These are phyloP conservation scores for Pogoniulus pusillus DNA, from an alignment of 2,797 vertebrate genomes.

Conservation along the genomic window DNA sequence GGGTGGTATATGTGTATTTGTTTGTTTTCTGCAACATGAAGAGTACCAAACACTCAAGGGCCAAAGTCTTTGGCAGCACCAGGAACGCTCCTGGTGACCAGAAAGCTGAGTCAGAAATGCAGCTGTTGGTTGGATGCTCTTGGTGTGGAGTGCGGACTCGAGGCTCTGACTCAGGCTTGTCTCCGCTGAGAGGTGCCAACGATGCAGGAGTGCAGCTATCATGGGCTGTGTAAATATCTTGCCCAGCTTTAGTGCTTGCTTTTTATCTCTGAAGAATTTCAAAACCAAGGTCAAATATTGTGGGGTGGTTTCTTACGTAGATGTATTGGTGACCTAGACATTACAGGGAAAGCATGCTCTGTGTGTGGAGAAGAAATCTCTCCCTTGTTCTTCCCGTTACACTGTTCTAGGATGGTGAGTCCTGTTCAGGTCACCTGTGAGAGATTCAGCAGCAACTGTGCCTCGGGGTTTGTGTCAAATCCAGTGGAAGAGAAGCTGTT, in stretches of 20 bases:
- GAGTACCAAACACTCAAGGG: neutral
- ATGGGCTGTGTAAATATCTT: constrained; percentile 10
- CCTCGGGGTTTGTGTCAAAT: neutral
- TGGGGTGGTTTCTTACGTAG: neutral
- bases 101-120: neutral
- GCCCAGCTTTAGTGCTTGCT: constrained; percentile 37
- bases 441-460: neutral
- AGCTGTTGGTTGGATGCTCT: neutral
- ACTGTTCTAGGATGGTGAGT: neutral
- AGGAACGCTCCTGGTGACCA: neutral
- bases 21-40: neutral
- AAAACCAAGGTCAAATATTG: constrained; percentile 50
- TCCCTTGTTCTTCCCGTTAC: neutral
- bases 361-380: neutral
- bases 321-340: neutral
- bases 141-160: neutral
- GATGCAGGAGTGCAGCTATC: neutral
- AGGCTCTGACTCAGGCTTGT: neutral
- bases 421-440: neutral
- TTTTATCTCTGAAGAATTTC: constrained; percentile 62
- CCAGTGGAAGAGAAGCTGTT: neutral
- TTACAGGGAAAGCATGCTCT: neutral
- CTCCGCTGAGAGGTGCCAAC: constrained; percentile 1
- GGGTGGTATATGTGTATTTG: too few relatives aligned
- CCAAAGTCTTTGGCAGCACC: neutral